Evolutionary conservation across 2,113 vertebrate species (phyloP), one percentile per base, ranked within the genome.

Genomic region (Cebidichthys violaceus): DNA sequence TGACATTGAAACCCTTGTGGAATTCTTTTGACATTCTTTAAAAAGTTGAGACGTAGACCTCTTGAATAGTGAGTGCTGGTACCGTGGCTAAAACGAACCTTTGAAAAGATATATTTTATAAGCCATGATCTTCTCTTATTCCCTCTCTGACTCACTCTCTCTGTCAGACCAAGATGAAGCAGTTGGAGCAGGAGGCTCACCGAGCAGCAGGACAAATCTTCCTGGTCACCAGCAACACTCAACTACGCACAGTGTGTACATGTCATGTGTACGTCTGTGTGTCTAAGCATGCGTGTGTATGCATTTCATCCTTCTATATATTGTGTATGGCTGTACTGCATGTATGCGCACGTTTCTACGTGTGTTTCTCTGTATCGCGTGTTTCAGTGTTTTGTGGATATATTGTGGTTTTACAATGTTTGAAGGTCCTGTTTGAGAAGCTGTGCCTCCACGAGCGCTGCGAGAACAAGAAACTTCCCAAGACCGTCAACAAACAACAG

Each of bases 341-440:
- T 24, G 7, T 11, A 4, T 43, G 9, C 10, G n/a, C 1, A n/a
- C 6, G 0, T 4, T 0, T 35, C 2, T 29, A 6, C 61, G 18
- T 50, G 27, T 77, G 0, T 52, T 24, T 66, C 37, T 35, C 24
- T 64, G 1, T 67, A 7, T 57, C 66, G 27, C 69, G 37, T 73
- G 29, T 2, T 39, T 84, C 60, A 47, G 1, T 75, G 72, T 83
- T 75, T 35, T 72, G 33, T 66, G 35, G 2, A 45, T 33, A 45
- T 33, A 13, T 20, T 73, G 31, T 57, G 60, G 17, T 14, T 85
- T 64, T 57, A 3, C 15, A 39, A 29, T 87, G 17, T 90, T 82
- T 86, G 29, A 84, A 99, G 98, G 90, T 99, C 68, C 92, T 99
- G 18, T 98, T 97, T 88, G 96, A 97, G 74, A 98, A 98, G 77